These are phyloP conservation scores for Loxodonta africana DNA, from an alignment of 2,113 vertebrate species.

Conservation along the genomic window DNA sequence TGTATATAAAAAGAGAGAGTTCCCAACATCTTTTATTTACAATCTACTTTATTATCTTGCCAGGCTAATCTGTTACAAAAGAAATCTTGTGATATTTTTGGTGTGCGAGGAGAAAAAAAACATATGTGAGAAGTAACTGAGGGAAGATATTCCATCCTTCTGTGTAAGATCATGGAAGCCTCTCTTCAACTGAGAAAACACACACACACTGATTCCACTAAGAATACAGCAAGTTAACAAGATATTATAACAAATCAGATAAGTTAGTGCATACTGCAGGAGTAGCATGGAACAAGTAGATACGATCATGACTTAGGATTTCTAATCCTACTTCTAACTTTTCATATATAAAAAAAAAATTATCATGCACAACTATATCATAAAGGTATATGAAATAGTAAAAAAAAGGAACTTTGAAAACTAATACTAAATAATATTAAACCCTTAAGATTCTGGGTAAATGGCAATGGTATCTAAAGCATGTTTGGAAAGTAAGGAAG, in stretches of 20 bases:
- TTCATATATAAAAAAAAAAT: constrained; percentile 1
- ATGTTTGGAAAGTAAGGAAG: constrained; percentile 35
- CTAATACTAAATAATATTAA: neutral
- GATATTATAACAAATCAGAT: neutral
- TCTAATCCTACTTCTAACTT: constrained; percentile 32
- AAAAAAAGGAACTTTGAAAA: constrained; percentile 47
- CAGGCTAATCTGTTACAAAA: neutral
- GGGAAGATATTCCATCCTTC: neutral
- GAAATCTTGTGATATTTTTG: neutral
- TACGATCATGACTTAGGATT: neutral
- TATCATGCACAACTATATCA: neutral
- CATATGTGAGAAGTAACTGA: neutral
- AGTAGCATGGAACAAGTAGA: neutral
- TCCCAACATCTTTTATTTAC: neutral
- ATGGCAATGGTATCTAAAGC: neutral
- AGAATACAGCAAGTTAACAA: neutral
- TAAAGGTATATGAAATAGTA: neutral
- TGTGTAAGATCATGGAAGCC: neutral
- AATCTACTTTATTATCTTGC: neutral
- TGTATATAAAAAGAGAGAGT: neutral
- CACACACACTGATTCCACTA: neutral
- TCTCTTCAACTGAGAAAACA: neutral
- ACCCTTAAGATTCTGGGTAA: neutral
- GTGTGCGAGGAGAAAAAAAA: neutral
- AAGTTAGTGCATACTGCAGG: neutral